Evolutionary conservation across 2,888 invertebrate species (phyloP).

Genomic region (Odontothrips loti): DNA sequence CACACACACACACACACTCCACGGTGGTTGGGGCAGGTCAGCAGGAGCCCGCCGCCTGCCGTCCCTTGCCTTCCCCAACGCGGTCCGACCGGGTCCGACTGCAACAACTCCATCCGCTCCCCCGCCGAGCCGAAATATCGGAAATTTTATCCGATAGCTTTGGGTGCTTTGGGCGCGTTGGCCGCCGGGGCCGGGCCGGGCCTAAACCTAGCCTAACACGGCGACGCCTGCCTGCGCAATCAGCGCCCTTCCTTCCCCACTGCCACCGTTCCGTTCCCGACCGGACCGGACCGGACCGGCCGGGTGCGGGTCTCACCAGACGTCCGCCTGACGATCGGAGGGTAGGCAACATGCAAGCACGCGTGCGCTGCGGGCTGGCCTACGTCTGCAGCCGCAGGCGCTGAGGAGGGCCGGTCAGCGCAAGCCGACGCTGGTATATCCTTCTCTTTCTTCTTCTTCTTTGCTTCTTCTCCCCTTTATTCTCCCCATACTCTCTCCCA

Average conservation of each 20-base stretch:
- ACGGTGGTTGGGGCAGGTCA: not conserved
- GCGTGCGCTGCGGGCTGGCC: not conserved
- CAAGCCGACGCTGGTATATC: not conserved
- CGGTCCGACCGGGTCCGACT: not conserved
- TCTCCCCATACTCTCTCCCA: not conserved
- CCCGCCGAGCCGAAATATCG: not conserved
- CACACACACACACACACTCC: not conserved
- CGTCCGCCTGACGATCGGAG: not conserved
- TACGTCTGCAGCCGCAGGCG: not conserved
- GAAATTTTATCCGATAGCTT: constrained; percentile 7
- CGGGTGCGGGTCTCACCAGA: not conserved
- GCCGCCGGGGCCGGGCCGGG: not conserved
- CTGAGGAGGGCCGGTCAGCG: not conserved
- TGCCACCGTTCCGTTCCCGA: too few species aligned
- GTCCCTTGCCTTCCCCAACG: not conserved
- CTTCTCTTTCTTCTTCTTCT: constrained; percentile 18
- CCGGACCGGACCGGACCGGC: too few species aligned
- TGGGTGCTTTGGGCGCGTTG: not conserved
- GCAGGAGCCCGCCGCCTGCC: not conserved
- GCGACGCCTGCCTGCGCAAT: not conserved
- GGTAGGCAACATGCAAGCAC: not conserved
- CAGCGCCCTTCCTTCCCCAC: not conserved
- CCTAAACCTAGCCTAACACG: not conserved
- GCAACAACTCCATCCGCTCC: not conserved
- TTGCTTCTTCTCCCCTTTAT: not conserved